Evolutionary conservation across 2,113 vertebrate genomes (phyloP), one percentile per base, ranked within the genome.

Genomic region (Andinoacara biseriatus): DNA sequence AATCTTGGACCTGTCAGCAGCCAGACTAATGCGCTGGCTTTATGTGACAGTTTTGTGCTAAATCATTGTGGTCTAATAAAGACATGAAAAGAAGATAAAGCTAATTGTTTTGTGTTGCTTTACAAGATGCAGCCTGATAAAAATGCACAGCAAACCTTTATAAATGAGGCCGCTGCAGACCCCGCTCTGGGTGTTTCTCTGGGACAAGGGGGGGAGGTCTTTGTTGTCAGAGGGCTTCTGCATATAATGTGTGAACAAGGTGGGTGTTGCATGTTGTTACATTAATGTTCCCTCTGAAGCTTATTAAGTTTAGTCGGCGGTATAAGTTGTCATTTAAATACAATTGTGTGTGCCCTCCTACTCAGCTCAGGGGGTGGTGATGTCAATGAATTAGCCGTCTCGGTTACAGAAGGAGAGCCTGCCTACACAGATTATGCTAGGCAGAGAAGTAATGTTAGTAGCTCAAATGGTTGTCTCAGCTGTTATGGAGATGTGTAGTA

Each of bases 141-240:
- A 26, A 59, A 40, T 43, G 80, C 38, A 57, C 62, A 46, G 9
- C 67, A 60, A 78, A 76, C 10, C 4, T 72, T 81, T 43, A 40
- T 74, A 76, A 88, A 94, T 86, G 85, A 94, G 90, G 87, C 87
- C 91, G 83, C 86, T 29, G 63, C 20, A 76, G 91, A 91, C 80
- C 69, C 22, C n/a, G 22, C 22, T 69, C 79, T 18, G 38, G 61
- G 82, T 56, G 33, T 62, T 31, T 79, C 54, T 56, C 56, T 17
- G 5, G 11, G 69, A 78, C 72, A 49, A 62, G 6, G 56, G 31
- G 31, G 26, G 76, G 65, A 76, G 49, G 31, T 20, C 56, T 29
- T 76, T 46, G 49, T 83, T 76, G 78, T 79, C 31, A 80, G 26
- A 72, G 38, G 38, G 46, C 60, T 49, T 35, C 81, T 89, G 65